Evolutionary conservation across 2,888 invertebrate genomes (phyloP).

Genomic region (Sarcophaga variegata): DNA sequence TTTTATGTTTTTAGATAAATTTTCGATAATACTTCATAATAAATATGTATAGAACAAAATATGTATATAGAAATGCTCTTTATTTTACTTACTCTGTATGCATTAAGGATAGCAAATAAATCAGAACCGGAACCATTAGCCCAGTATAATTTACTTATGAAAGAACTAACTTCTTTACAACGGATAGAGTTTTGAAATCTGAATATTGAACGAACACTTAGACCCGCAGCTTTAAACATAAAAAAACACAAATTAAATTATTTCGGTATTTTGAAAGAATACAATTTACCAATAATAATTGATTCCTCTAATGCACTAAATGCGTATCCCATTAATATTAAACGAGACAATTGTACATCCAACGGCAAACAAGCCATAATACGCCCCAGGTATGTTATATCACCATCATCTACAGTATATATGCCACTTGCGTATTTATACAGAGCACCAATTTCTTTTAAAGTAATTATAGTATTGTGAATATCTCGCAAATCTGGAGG

Average conservation of each 20-base stretch:
- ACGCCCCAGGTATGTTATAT: slow-evolving; percentile 92
- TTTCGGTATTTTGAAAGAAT: background rate
- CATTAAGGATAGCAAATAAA: slow-evolving; percentile 90
- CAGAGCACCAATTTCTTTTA: slow-evolving; percentile 93
- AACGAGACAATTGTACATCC: slow-evolving; percentile 90
- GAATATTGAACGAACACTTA: slow-evolving; percentile 92
- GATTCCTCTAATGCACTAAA: slow-evolving; percentile 92
- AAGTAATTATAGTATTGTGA: slow-evolving; percentile 88
- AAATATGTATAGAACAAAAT: background rate
- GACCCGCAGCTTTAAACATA: slow-evolving; percentile 86
- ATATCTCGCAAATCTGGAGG: slow-evolving; percentile 94
- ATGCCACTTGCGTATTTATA: slow-evolving; percentile 84
- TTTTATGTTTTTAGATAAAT: too few relatives aligned
- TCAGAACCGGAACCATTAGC: slow-evolving; percentile 91
- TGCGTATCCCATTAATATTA: slow-evolving; percentile 93
- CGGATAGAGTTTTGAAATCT: slow-evolving; percentile 82
- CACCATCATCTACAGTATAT: slow-evolving; percentile 88
- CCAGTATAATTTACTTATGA: slow-evolving; percentile 90
- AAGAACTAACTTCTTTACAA: slow-evolving; percentile 85
- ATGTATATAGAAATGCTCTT: background rate
- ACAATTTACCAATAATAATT: slow-evolving; percentile 87
- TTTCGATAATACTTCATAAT: too few relatives aligned
- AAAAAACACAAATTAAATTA: background rate
- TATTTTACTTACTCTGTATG: slow-evolving; percentile 85
- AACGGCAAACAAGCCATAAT: slow-evolving; percentile 92